phyloP scores from a whole-genome alignment of 2,888 invertebrate species.

The Oegoconia quadripuncta region DNA sequence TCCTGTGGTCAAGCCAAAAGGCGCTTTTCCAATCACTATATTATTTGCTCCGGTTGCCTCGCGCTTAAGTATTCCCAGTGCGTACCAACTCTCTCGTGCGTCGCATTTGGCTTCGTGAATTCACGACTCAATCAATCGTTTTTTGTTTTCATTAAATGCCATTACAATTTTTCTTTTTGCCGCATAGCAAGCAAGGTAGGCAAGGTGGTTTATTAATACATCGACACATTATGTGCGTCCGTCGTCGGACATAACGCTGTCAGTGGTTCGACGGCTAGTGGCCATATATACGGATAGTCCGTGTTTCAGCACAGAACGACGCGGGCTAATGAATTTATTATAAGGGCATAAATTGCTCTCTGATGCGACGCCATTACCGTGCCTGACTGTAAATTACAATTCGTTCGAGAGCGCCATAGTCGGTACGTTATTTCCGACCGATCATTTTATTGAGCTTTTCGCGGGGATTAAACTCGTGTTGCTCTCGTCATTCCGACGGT shows the following conservation, averaged over 20 bases:
- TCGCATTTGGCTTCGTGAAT: slow-evolving; percentile 24
- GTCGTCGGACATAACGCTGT: slow-evolving; percentile 31
- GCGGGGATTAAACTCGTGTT: slow-evolving; percentile 40
- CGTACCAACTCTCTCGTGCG: slow-evolving; percentile 31
- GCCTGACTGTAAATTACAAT: slow-evolving; percentile 71
- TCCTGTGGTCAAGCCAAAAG: slow-evolving; percentile 76
- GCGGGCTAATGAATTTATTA: slow-evolving; percentile 75
- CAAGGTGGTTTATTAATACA: slow-evolving; percentile 28
- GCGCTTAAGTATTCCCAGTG: slow-evolving; percentile 51
- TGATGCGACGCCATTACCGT: slow-evolving; percentile 73
- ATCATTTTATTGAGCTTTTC: slow-evolving; percentile 66
- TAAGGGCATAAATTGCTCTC: slow-evolving; percentile 74
- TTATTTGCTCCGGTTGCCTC: slow-evolving; percentile 37
- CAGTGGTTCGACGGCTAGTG: slow-evolving; percentile 25
- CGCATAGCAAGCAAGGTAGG: slow-evolving; percentile 11
- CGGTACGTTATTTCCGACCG: slow-evolving; percentile 49
- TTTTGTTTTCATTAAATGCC: slow-evolving; percentile 29
- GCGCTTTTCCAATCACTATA: slow-evolving; percentile 63
- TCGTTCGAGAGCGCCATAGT: slow-evolving; percentile 53
- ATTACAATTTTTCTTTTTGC: slow-evolving; percentile 12
- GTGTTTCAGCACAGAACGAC: slow-evolving; percentile 28
- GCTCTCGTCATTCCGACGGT: slow-evolving; percentile 22
- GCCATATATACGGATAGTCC: slow-evolving; percentile 28
- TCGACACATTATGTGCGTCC: slow-evolving; percentile 18
- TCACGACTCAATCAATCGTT: slow-evolving; percentile 29